Evolutionary conservation across 2,888 invertebrate genomes (phyloP).

Genomic region (Desoria tigrina): DNA sequence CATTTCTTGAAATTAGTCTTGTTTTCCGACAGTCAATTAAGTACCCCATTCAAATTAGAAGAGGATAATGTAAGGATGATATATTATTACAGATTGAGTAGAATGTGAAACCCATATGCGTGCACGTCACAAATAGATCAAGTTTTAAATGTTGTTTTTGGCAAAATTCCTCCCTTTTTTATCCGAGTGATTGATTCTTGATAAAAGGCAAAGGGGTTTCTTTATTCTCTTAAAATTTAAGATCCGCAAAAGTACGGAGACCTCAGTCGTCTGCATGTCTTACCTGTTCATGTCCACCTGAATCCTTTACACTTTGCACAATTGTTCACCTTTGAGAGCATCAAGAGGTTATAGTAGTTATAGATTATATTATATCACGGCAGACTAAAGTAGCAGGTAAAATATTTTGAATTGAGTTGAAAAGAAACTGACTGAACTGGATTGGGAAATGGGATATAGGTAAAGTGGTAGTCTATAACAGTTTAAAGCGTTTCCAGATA

Average conservation of each 20-base stretch:
- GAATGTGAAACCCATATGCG: neutral
- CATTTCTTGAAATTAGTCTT: no score
- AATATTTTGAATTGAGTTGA: no score
- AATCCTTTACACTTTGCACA: no score
- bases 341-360: no score
- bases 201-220: no score
- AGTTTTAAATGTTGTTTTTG: slow-evolving; percentile 17
- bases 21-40: no score
- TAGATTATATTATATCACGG: no score
- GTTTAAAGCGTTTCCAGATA: slow-evolving; percentile 13
- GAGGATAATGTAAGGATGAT: no score
- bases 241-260: slow-evolving; percentile 45
- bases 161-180: neutral
- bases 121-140: slow-evolving; percentile 10
- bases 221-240: slow-evolving; percentile 3
- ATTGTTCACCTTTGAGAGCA: no score
- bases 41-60: no score
- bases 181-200: no score
- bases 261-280: slow-evolving; percentile 15
- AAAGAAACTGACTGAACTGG: slow-evolving; percentile 23
- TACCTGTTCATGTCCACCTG: neutral
- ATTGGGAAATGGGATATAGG: slow-evolving; percentile 10
- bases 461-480: neutral
- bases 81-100: neutral
- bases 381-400: no score